Base-by-base conservation (phyloP, 2,888 invertebrate species). In the Leptothorax acervorum region DNA sequence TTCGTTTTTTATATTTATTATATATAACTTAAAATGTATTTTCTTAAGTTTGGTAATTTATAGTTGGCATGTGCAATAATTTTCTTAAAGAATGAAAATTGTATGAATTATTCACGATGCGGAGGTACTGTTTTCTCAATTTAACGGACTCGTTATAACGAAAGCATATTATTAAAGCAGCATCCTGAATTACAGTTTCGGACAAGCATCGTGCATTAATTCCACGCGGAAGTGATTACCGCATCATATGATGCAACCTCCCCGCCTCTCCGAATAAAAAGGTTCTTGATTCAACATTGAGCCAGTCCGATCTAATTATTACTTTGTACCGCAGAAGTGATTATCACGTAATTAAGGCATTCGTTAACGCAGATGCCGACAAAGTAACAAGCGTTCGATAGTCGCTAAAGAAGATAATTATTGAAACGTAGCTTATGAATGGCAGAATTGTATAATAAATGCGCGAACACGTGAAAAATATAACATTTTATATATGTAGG, bases 331-430 rank as follows among this genome's bases (percentile, higher is more conserved):
- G 48, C 23, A 45, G 55, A 53, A 55, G 55, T 71, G 55, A 70
- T 78, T 78, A 78, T 70, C 78, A 70, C n/a, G 28, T 70, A 78
- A 78, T 78, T 78, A 78, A 78, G 11, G 78, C 55, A 71, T 57
- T 78, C 73, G 55, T 78, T 78, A 78, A 45, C n/a, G 53, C 35
- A 39, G 51, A 35, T 18, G 48, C 70, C 70, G 70, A 31, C 42
- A 31, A 57, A 55, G 78, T 78, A 70, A 70, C 55, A 70, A 78
- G 73, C 73, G 55, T 71, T 78, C 55, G 55, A 78, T 71, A 55
- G 42, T 78, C 71, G 6, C 31, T 28, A 45, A 71, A 55, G 76
- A 23, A 68, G 71, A 78, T 78, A 70, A 78, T 78, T 23, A 78
- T 78, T 31, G 15, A 45, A 68, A n/a, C 39, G n/a, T 42, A 42